phyloP scores from a whole-genome alignment of 2,888 invertebrate species.

The Drosophila engyochracea region DNA sequence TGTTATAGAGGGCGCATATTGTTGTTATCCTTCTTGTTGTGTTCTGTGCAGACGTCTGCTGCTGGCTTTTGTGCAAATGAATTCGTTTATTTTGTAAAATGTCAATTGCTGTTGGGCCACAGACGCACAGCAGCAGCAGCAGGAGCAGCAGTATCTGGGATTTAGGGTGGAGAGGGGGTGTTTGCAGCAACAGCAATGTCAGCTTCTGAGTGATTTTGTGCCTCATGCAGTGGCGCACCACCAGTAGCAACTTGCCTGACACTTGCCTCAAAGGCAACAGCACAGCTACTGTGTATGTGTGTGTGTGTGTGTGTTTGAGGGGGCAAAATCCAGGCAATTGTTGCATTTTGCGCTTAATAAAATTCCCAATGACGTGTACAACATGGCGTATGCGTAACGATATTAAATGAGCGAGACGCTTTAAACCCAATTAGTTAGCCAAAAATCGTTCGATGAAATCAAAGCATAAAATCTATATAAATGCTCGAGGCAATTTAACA shows the following conservation, averaged over 20 bases:
- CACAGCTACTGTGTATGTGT: slow-evolving; percentile 13
- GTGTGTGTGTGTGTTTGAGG: neutral
- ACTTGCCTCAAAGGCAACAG: slow-evolving; percentile 55
- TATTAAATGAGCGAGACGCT: slow-evolving; percentile 23
- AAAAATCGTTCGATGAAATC: slow-evolving; percentile 2
- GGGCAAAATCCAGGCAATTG: slow-evolving; percentile 28
- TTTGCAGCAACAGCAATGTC: slow-evolving; percentile 30
- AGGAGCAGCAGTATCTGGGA: slow-evolving; percentile 8
- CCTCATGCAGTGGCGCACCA: slow-evolving; percentile 41
- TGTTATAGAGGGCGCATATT: slow-evolving; percentile 20
- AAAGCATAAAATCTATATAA: neutral
- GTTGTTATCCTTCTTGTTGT: slow-evolving; percentile 29
- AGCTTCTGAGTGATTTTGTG: slow-evolving; percentile 55
- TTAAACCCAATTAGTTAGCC: slow-evolving; percentile 28
- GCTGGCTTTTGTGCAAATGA: slow-evolving; percentile 77
- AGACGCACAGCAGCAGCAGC: slow-evolving; percentile 19
- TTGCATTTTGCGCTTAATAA: slow-evolving; percentile 73
- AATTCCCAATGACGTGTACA: slow-evolving; percentile 57
- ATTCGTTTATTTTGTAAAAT: slow-evolving; percentile 81
- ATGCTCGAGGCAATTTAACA: neutral
- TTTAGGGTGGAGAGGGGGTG: neutral
- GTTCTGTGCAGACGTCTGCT: slow-evolving; percentile 30
- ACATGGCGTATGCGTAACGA: slow-evolving; percentile 68
- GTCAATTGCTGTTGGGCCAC: slow-evolving; percentile 73
- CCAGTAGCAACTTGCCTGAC: slow-evolving; percentile 59